Conservation (phyloP, 2,113 vertebrate species). For the Oncorhynchus masou region DNA sequence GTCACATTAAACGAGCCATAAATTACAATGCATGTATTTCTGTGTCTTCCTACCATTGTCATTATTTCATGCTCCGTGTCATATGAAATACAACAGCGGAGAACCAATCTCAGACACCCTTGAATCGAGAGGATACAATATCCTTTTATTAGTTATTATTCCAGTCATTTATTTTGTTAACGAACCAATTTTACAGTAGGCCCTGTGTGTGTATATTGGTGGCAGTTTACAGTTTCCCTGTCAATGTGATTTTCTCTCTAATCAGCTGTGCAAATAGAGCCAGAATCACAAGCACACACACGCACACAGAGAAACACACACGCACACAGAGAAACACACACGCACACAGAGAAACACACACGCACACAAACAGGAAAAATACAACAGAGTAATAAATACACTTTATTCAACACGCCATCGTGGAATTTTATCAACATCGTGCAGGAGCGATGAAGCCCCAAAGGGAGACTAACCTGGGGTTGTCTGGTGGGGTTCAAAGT, state of each 20-base stretch:
- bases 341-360: too few relatives aligned
- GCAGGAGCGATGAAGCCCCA: slow-evolving; percentile 46
- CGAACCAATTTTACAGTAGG: neutral
- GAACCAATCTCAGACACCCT: neutral
- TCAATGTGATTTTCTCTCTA: neutral
- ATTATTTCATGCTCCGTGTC: neutral
- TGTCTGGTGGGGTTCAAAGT: slow-evolving; percentile 3
- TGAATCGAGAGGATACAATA: slow-evolving; percentile 1
- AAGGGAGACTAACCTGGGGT: slow-evolving; percentile 40
- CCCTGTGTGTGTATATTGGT: neutral
- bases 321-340: neutral
- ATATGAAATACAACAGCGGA: neutral
- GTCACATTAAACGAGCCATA: neutral
- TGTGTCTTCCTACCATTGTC: neutral
- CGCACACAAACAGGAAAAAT: slow-evolving; percentile 44
- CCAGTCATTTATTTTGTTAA: neutral
- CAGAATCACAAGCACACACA: neutral
- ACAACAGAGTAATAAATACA: slow-evolving; percentile 77
- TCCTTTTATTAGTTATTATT: neutral
- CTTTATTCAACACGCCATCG: slow-evolving; percentile 60
- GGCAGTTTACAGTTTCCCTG: neutral
- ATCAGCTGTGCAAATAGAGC: neutral
- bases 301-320: neutral
- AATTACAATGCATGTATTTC: neutral
- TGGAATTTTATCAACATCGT: slow-evolving; percentile 61